A percentile compares a stretch with the other conserved stretches of the same genome.
Evolutionary conservation across 1,140 invertebrate species (phyloP).

Genomic region (Microplitis mediator): DNA sequence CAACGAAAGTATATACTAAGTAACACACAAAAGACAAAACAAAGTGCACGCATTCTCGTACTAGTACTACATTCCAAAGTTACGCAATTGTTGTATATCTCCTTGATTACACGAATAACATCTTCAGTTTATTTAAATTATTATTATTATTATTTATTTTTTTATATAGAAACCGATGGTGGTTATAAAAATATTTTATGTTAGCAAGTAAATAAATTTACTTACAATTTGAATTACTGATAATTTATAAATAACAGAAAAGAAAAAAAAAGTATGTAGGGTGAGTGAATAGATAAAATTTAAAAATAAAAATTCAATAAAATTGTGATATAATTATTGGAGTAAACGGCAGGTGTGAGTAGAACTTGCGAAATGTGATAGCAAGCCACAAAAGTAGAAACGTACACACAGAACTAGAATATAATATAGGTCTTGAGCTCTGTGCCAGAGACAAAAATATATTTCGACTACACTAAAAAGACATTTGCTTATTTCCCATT

Average conservation of each 20-base stretch:
- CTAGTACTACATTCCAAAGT: conserved; percentile 30
- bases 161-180: too few relatives aligned
- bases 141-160: background rate
- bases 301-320: too few relatives aligned
- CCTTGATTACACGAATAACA: conserved; percentile 18
- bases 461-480: conserved; percentile 33
- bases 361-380: background rate
- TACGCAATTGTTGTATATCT: conserved; percentile 29
- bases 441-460: conserved; percentile 60
- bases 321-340: too few relatives aligned
- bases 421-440: conserved; percentile 56
- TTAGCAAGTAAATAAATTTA: too few relatives aligned
- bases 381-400: background rate
- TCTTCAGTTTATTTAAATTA: conserved; percentile 2
- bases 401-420: background rate
- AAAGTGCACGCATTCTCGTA: conserved; percentile 31
- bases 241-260: too few relatives aligned
- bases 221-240: too few relatives aligned
- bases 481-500: background rate
- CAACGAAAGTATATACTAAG: conserved; percentile 8
- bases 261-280: too few relatives aligned
- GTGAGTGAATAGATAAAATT: too few relatives aligned
- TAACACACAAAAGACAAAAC: background rate
- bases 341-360: background rate
- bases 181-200: too few relatives aligned